Evolutionary conservation across 2,797 vertebrate species (phyloP).

Genomic region (Intellagama lesueurii): DNA sequence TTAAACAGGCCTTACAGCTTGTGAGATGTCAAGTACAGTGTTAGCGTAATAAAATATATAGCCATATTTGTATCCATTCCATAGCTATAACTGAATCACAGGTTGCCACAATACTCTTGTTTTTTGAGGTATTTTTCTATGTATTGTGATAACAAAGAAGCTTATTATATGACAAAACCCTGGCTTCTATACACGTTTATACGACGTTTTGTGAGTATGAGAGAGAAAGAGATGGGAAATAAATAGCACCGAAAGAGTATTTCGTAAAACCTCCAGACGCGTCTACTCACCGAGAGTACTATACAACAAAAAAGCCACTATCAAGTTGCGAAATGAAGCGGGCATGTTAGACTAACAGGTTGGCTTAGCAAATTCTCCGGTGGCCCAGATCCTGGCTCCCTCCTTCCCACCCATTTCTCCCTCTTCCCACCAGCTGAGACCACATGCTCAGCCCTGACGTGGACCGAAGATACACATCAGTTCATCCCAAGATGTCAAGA

Average conservation of each 20-base stretch:
- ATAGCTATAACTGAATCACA: conserved; percentile 47
- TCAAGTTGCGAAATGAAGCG: conserved; percentile 8
- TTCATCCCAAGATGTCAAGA: background rate
- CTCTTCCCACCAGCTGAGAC: background rate
- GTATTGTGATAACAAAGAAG: conserved; percentile 34
- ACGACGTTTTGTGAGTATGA: conserved; percentile 61
- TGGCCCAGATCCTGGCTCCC: conserved; percentile 13
- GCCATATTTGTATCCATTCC: conserved; percentile 24
- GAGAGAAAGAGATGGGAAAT: conserved; percentile 46
- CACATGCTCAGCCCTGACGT: background rate
- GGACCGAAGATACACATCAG: background rate
- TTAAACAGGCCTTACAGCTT: conserved; percentile 39
- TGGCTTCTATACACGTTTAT: conserved; percentile 63
- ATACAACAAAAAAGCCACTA: conserved; percentile 33
- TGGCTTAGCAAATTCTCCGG: background rate
- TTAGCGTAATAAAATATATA: conserved; percentile 40
- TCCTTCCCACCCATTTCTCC: background rate
- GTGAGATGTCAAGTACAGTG: conserved; percentile 48
- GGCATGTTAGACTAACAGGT: conserved; percentile 10
- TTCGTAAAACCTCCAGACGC: conserved; percentile 48
- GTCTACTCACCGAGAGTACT: conserved; percentile 42
- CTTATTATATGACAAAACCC: conserved; percentile 59
- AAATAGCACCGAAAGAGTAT: conserved; percentile 51
- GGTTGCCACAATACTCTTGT: conserved; percentile 60
- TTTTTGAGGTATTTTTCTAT: conserved; percentile 73